Evolutionary conservation across 2,888 invertebrate species (phyloP).

Genomic region (Hirtodrosophila duncani): DNA sequence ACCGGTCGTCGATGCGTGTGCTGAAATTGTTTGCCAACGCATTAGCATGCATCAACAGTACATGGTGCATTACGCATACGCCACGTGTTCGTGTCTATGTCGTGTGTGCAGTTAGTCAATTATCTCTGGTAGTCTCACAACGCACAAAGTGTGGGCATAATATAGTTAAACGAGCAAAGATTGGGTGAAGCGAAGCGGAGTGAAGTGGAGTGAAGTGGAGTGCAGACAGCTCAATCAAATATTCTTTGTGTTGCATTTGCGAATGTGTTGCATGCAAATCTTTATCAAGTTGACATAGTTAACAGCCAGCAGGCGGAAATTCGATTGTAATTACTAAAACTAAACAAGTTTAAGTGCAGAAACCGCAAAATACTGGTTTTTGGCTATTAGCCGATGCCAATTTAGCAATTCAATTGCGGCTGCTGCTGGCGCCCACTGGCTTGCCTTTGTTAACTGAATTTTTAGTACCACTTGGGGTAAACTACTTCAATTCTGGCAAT

Average conservation of each 20-base stretch:
- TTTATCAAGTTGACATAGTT: conserved; percentile 68
- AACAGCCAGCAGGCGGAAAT: conserved; percentile 57
- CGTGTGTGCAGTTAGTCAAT: conserved; percentile 41
- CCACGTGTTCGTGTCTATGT: conserved; percentile 40
- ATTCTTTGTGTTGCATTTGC: conserved; percentile 36
- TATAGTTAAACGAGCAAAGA: conserved; percentile 66
- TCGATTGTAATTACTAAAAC: conserved; percentile 50
- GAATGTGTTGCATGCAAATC: conserved; percentile 36
- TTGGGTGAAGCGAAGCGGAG: conserved; percentile 35
- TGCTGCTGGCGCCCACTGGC: conserved; percentile 37
- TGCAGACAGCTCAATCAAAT: conserved; percentile 6
- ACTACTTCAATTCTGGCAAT: no score
- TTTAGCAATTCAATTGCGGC: conserved; percentile 37
- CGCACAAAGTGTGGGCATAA: conserved; percentile 70
- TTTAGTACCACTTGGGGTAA: conserved; percentile 6
- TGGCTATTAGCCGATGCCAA: conserved; percentile 8
- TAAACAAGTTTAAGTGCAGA: conserved; percentile 55
- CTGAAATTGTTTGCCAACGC: conserved; percentile 68
- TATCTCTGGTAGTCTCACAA: conserved; percentile 53
- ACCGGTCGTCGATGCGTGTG: conserved; percentile 12
- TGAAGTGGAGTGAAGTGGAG: conserved; percentile 40
- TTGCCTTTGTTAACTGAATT: conserved; percentile 17
- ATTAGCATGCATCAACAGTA: conserved; percentile 52
- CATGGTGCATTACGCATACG: conserved; percentile 59
- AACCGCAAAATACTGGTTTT: no score